These are phyloP conservation scores for Cyrtonyx montezumae DNA, from an alignment of 2,113 vertebrate genomes.

Conservation along the genomic window DNA sequence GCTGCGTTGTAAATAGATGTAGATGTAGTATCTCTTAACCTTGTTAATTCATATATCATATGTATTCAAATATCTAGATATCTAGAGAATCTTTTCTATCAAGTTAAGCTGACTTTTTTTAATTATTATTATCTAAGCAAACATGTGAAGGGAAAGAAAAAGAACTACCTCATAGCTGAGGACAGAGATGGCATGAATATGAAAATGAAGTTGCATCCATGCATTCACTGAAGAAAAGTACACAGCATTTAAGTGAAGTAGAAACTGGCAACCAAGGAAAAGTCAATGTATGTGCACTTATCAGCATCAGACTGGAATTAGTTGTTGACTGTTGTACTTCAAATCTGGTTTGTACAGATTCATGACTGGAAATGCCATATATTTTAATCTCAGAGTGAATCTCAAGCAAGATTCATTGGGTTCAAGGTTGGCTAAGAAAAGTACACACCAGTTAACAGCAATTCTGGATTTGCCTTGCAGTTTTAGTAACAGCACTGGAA, in stretches of 20 bases:
- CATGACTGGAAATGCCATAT: background rate
- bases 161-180: background rate
- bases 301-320: background rate
- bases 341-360: background rate
- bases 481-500: background rate
- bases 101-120: background rate
- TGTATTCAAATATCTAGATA: background rate
- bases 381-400: background rate
- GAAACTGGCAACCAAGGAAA: background rate
- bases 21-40: background rate
- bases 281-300: background rate
- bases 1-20: background rate
- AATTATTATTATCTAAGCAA: background rate
- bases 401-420: background rate
- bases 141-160: background rate
- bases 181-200: background rate
- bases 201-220: background rate
- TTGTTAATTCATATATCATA: background rate
- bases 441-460: background rate
- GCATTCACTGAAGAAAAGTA: background rate
- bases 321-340: background rate
- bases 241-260: background rate
- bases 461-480: background rate
- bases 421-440: background rate
- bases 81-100: background rate